Evolutionary conservation across 2,888 invertebrate genomes (phyloP), one percentile per base, ranked within the genome.

Genomic region (Hydrotaea cyrtoneurina): DNA sequence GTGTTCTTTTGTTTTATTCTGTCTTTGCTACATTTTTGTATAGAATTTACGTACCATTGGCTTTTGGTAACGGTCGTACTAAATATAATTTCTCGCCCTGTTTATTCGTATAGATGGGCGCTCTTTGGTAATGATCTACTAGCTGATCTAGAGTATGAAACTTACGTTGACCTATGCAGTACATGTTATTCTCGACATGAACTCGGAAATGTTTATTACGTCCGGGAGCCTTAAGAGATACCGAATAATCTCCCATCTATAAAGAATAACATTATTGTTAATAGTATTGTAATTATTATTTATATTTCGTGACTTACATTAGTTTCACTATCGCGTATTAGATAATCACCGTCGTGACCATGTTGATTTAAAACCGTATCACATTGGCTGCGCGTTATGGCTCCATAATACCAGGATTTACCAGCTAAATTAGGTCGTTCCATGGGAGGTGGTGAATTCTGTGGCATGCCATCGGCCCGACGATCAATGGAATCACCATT

Each of bases 131-230:
- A 94, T 99, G 99, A 92, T 97, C 97, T 89, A 99, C 98, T 88
- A 99, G 95, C 93, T 98, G 98, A 92, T 99, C 98, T 90, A 99
- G 94, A 80, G 97, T 96, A 90, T 97, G 96, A 94, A 99, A 99
- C 93, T 97, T 97, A 92, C 99, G 96, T 94, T 98, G 98, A 59
- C 99, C 99, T 93, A 99, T 99, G 93, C 98, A 97, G 93, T 98
- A 98, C 88, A 97, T 94, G 86, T 96, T 95, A 88, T 96, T 96
- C 92, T 97, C 97, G 86, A 98, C 98, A 93, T 98, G 98, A 90
- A 99, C 98, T 91, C 99, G 96, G 94, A 99, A 99, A 93, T 99
- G 99, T 93, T 99, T 99, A 94, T 99, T 99, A 89, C 99, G 96
- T 26, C 97, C 97, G 62, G 98, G 97, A 71, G 99, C 99, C 93